These are phyloP conservation scores for Hestina assimilis DNA, from an alignment of 1,140 invertebrate species.

Conservation along the genomic window DNA sequence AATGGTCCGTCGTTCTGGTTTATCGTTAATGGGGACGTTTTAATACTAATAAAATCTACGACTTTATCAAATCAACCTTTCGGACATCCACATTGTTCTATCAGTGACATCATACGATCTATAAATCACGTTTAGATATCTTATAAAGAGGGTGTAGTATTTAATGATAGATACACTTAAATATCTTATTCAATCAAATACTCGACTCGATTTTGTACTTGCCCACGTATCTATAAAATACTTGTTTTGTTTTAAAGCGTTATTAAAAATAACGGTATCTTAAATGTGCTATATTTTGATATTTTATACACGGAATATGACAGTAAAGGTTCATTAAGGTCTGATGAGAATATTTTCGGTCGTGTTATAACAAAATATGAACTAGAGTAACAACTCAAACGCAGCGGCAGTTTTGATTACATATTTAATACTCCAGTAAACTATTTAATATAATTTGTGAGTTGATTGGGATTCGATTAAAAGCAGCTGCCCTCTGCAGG, in stretches of 20 bases:
- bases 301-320: not conserved
- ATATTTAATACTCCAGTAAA: constrained; percentile 62
- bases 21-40: constrained; percentile 32
- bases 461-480: constrained; percentile 71
- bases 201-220: not conserved
- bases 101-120: constrained; percentile 2
- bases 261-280: not conserved
- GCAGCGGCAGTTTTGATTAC: constrained; percentile 62
- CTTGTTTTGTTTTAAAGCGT: not conserved
- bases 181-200: not conserved
- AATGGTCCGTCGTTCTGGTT: constrained; percentile 40
- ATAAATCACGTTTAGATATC: constrained; percentile 17
- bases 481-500: constrained; percentile 50
- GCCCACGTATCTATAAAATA: not conserved
- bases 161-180: not conserved
- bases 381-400: constrained; percentile 44
- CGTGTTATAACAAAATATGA: constrained; percentile 45
- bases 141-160: constrained; percentile 7
- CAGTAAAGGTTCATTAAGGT: constrained; percentile 6
- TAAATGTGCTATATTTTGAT: not conserved
- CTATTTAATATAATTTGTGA: constrained; percentile 58
- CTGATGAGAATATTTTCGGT: constrained; percentile 5
- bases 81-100: constrained; percentile 17
- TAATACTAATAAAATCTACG: constrained; percentile 28
- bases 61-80: constrained; percentile 23